Conservation (phyloP, 1,140 invertebrate genomes). For the Drosophila orena region DNA sequence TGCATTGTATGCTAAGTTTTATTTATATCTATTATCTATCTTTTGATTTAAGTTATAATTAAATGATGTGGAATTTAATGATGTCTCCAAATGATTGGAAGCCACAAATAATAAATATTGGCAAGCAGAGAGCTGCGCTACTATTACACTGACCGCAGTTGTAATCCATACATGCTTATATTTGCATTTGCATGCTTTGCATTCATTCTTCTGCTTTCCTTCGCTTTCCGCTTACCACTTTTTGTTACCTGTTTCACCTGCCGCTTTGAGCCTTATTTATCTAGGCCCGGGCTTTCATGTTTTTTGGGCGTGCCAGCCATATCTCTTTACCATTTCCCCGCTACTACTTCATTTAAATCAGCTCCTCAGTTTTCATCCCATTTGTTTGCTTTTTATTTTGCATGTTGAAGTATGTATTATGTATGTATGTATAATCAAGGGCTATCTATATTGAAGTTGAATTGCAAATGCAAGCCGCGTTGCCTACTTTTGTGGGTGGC, state of each 20-base stretch:
- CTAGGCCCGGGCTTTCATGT: conserved; percentile 52
- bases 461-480: conserved; percentile 37
- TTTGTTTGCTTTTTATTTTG: conserved; percentile 9
- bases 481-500: conserved; percentile 47
- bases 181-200: conserved; percentile 57
- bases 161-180: conserved; percentile 46
- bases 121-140: background rate
- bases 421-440: conserved; percentile 7
- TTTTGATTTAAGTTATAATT: too few relatives aligned
- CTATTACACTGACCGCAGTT: conserved; percentile 15
- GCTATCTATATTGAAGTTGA: conserved; percentile 21
- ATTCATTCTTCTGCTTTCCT: conserved; percentile 30
- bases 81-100: too few relatives aligned
- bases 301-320: conserved; percentile 25
- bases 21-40: too few relatives aligned
- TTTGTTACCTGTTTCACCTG: conserved; percentile 34
- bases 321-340: background rate
- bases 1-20: too few relatives aligned
- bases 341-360: conserved; percentile 55
- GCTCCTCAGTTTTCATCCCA: conserved; percentile 23
- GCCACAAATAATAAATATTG: conserved; percentile 11
- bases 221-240: conserved; percentile 43
- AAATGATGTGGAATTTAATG: background rate
- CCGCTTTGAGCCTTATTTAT: conserved; percentile 52
- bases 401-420: conserved; percentile 14